Evolutionary conservation across 2,888 invertebrate genomes (phyloP).

Genomic region (Melinopterus prodromus): DNA sequence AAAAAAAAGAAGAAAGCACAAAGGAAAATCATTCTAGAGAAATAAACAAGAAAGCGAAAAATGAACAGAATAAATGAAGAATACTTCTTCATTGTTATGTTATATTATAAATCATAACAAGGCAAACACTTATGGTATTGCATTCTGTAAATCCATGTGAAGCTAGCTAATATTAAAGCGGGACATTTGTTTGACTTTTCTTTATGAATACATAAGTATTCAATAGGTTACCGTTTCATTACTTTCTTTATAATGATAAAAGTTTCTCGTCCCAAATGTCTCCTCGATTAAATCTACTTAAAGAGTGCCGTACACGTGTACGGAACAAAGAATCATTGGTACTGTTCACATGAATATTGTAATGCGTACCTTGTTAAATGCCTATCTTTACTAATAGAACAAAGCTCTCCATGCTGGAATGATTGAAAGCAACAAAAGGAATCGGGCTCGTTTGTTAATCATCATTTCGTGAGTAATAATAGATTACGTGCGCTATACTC

Average conservation of each 20-base stretch:
- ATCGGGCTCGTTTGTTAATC: neutral
- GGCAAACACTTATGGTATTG: no score
- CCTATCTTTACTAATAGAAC: neutral
- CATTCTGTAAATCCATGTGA: no score
- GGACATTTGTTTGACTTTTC: no score
- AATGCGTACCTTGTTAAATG: neutral
- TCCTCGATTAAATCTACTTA: neutral
- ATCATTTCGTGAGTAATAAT: neutral
- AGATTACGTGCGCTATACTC: neutral
- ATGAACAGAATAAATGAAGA: no score
- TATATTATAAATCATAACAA: no score
- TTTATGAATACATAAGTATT: no score
- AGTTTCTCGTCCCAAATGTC: neutral
- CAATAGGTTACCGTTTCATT: neutral
- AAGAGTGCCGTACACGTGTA: neutral
- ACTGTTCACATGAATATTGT: neutral
- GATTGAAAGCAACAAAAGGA: neutral
- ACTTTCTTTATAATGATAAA: neutral
- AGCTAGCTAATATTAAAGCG: no score
- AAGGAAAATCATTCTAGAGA: no score
- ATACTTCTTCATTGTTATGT: no score
- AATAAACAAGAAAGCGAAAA: no score
- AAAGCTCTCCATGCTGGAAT: neutral
- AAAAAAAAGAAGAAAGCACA: no score
- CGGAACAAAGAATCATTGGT: neutral